Percentiles rank a stretch among this genome's conserved stretches.
These are phyloP conservation scores for Sclerodermus sp. DNA, from an alignment of 2,888 invertebrate species.

Conservation along the genomic window DNA sequence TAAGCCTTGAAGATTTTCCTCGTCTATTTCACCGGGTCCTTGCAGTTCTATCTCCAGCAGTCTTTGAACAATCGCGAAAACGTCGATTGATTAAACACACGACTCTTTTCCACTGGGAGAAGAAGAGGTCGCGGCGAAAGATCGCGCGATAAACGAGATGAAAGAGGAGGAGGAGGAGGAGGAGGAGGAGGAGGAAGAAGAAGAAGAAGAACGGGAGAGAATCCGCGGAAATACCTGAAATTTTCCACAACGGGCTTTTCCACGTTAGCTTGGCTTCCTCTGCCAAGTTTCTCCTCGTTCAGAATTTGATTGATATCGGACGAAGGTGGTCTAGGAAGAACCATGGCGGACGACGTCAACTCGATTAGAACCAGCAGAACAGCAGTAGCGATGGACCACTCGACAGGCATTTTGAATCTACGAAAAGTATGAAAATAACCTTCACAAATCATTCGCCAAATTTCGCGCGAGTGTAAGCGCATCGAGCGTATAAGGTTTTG, in stretches of 20 bases:
- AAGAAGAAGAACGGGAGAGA: not conserved
- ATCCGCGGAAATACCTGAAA: slow-evolving; percentile 38
- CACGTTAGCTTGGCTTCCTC: slow-evolving; percentile 40
- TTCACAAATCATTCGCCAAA: no score
- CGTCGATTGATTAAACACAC: no score
- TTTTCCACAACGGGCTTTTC: slow-evolving; percentile 46
- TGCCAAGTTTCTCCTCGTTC: slow-evolving; percentile 27
- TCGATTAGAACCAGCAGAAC: slow-evolving; percentile 30
- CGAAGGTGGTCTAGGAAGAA: slow-evolving; percentile 49
- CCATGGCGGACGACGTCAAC: slow-evolving; percentile 41
- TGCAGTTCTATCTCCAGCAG: slow-evolving; percentile 47
- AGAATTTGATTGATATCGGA: slow-evolving; percentile 43
- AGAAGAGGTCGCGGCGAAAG: slow-evolving; percentile 2
- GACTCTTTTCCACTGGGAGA: not conserved
- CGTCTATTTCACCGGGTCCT: slow-evolving; percentile 36
- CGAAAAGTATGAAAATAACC: no score
- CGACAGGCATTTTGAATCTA: not conserved
- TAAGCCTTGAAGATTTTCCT: slow-evolving; percentile 38
- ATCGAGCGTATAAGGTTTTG: no score
- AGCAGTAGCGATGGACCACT: slow-evolving; percentile 10
- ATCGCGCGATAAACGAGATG: not conserved
- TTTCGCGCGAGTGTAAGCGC: no score
- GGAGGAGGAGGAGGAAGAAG: not conserved
- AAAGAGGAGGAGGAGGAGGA: not conserved
- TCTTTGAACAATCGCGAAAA: slow-evolving; percentile 26